Evolutionary conservation across 2,797 vertebrate species (phyloP).

Genomic region (Gymnocypris eckloni): DNA sequence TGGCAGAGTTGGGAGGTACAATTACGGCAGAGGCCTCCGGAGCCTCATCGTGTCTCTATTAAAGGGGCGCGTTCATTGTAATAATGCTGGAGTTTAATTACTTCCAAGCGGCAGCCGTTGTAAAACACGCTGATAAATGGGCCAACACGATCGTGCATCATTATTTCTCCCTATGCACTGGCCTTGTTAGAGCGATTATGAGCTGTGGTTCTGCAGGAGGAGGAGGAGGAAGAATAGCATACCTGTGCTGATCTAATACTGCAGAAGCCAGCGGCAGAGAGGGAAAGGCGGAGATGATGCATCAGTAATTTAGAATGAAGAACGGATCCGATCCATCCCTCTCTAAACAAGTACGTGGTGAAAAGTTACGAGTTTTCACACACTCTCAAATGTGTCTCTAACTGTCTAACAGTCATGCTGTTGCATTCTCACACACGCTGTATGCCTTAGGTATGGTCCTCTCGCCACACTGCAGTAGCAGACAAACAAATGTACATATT

Average conservation of each 20-base stretch:
- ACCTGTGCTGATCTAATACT: constrained; percentile 84
- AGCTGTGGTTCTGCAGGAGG: constrained; percentile 52
- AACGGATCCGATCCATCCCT: constrained; percentile 18
- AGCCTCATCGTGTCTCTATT: constrained; percentile 99
- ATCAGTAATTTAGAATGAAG: constrained; percentile 52
- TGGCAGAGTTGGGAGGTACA: constrained; percentile 87
- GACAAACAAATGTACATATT: constrained; percentile 83
- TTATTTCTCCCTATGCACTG: constrained; percentile 65
- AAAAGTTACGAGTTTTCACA: constrained; percentile 47
- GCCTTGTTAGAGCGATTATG: constrained; percentile 69
- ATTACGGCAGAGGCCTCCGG: constrained; percentile 94
- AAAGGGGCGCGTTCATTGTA: constrained; percentile 98
- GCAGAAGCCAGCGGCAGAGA: constrained; percentile 55
- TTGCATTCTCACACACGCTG: constrained; percentile 37
- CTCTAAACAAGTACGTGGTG: not conserved
- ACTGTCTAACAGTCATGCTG: constrained; percentile 31
- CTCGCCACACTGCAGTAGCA: constrained; percentile 53
- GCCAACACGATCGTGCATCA: constrained; percentile 94
- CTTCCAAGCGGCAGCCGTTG: constrained; percentile 95
- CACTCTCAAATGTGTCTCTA: constrained; percentile 51
- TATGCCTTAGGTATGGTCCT: constrained; percentile 47
- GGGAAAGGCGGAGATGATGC: constrained; percentile 33
- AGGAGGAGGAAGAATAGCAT: constrained; percentile 72
- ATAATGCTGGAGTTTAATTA: constrained; percentile 99
- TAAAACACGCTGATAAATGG: constrained; percentile 99